These are phyloP conservation scores for Helogale parvula DNA, from an alignment of 2,113 vertebrate species.

Conservation along the genomic window DNA sequence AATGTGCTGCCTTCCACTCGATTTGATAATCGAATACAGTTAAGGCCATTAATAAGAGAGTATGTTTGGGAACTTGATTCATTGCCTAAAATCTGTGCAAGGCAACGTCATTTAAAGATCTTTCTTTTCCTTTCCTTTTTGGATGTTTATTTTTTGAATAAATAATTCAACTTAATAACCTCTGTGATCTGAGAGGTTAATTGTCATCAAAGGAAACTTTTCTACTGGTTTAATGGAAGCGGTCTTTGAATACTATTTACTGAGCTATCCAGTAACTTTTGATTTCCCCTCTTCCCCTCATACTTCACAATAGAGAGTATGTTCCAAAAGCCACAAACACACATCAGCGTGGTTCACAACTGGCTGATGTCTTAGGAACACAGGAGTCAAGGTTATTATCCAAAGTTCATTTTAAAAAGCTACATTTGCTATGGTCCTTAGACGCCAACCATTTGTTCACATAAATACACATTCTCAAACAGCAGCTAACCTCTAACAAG, in stretches of 20 bases:
- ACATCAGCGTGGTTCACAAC: not conserved
- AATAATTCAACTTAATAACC: slow-evolving; percentile 80
- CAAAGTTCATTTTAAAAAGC: slow-evolving; percentile 42
- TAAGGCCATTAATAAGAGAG: slow-evolving; percentile 81
- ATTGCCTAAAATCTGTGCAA: slow-evolving; percentile 77
- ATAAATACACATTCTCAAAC: slow-evolving; percentile 15
- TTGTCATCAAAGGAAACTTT: slow-evolving; percentile 77
- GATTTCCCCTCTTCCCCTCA: not conserved
- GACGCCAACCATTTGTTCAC: slow-evolving; percentile 39
- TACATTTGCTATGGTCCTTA: not conserved
- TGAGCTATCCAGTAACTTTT: slow-evolving; percentile 27
- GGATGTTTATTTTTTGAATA: slow-evolving; percentile 77
- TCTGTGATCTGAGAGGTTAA: slow-evolving; percentile 78
- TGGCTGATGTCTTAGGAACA: slow-evolving; percentile 42
- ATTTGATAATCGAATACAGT: slow-evolving; percentile 79
- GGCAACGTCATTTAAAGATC: slow-evolving; percentile 72
- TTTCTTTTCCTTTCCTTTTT: slow-evolving; percentile 68
- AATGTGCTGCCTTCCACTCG: slow-evolving; percentile 73
- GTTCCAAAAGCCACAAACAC: slow-evolving; percentile 33
- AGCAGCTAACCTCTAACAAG: slow-evolving; percentile 63
- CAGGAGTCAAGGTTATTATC: slow-evolving; percentile 16
- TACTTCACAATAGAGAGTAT: slow-evolving; percentile 51
- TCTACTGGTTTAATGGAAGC: slow-evolving; percentile 54
- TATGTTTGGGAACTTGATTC: slow-evolving; percentile 81
- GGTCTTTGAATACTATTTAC: slow-evolving; percentile 57